Evolutionary conservation across 2,888 invertebrate genomes (phyloP).

Genomic region (Phortica okadai): DNA sequence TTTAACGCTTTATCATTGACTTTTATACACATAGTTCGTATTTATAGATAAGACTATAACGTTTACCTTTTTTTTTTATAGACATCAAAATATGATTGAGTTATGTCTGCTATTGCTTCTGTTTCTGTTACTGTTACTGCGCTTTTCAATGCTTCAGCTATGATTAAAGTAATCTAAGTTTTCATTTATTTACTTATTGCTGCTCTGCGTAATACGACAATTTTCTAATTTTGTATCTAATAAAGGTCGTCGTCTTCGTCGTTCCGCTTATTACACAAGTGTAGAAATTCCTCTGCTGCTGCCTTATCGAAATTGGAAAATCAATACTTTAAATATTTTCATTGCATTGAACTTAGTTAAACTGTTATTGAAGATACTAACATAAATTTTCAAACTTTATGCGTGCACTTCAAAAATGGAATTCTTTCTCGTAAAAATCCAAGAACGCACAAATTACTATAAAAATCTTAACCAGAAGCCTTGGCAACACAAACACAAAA

Average conservation of each 20-base stretch:
- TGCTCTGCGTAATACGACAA: no score
- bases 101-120: neutral
- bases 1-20: constrained; percentile 68
- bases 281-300: no score
- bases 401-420: no score
- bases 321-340: no score
- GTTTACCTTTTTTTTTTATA: neutral
- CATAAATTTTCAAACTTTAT: no score
- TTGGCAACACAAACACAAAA: neutral
- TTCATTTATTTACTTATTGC: neutral
- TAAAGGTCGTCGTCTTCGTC: no score
- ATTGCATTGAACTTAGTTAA: no score
- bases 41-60: constrained; percentile 14
- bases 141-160: neutral
- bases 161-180: neutral
- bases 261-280: no score
- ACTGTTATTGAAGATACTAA: no score
- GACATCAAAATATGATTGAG: constrained; percentile 27
- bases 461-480: neutral
- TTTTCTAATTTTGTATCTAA: no score
- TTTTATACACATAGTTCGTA: constrained; percentile 6
- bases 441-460: neutral
- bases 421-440: neutral
- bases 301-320: no score
- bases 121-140: no score